Percentiles rank a stretch among this genome's conserved stretches.
Evolutionary conservation across 2,113 vertebrate species (phyloP).

Genomic region (Ellobius talpinus): DNA sequence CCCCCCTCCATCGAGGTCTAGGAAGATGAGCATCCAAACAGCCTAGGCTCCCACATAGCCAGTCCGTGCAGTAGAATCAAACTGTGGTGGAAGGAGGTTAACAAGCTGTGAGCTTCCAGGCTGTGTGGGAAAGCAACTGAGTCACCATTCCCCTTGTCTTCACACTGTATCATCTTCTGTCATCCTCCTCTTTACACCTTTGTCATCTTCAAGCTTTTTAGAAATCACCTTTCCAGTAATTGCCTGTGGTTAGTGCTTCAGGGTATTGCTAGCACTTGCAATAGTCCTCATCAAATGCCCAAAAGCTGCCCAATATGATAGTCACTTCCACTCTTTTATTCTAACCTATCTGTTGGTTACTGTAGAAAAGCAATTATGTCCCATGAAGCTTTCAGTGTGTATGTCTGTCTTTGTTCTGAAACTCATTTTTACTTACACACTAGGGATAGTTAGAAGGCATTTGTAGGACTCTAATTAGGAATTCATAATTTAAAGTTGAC

Average conservation of each 20-base stretch:
- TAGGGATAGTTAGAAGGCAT: background rate
- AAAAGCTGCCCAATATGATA: background rate
- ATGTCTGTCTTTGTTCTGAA: background rate
- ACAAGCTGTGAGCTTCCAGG: too few species aligned
- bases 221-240: background rate
- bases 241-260: background rate
- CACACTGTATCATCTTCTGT: background rate
- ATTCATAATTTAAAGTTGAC: background rate
- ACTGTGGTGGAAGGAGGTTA: too few species aligned
- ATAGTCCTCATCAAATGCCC: too few species aligned
- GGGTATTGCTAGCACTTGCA: fast-evolving
- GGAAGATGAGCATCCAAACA: too few species aligned
- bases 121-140: background rate
- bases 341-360: background rate
- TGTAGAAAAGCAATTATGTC: background rate
- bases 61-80: too few species aligned
- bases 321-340: background rate
- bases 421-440: background rate
- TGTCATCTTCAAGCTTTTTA: background rate
- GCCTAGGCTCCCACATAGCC: too few species aligned
- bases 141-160: background rate
- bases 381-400: background rate
- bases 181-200: too few species aligned
- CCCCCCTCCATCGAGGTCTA: too few species aligned
- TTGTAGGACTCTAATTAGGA: conserved; percentile 26